Conservation (phyloP, 1,140 invertebrate genomes). For the Caligus rogercresseyi region DNA sequence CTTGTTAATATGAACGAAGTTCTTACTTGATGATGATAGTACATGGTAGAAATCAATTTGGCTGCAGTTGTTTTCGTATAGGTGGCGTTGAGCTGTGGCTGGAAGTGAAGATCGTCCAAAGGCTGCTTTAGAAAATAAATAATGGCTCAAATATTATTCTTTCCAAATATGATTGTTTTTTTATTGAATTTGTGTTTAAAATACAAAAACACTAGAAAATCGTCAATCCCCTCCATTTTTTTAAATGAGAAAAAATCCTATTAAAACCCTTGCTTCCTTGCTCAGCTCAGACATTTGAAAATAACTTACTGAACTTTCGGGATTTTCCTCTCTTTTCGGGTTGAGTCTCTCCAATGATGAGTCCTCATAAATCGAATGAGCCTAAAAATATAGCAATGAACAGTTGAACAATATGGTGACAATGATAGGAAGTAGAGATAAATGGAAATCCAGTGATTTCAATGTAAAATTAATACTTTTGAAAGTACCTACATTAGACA, state of each 20-base stretch:
- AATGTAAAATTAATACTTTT: too few relatives aligned
- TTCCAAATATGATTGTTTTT: neutral
- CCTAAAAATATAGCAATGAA: too few relatives aligned
- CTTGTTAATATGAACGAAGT: neutral
- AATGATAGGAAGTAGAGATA: too few relatives aligned
- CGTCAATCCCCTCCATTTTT: neutral
- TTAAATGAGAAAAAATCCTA: neutral
- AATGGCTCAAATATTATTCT: neutral
- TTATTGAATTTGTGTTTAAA: neutral
- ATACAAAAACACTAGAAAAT: neutral
- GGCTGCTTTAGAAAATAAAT: neutral
- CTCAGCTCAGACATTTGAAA: too few relatives aligned
- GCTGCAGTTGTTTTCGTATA: slow-evolving; percentile 9
- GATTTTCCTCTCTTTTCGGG: neutral
- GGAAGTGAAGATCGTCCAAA: neutral
- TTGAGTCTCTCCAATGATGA: neutral
- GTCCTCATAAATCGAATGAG: neutral
- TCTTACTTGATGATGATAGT: slow-evolving; percentile 5
- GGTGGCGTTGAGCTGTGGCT: slow-evolving; percentile 5
- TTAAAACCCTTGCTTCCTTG: neutral
- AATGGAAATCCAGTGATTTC: neutral
- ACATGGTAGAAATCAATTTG: slow-evolving; percentile 7
- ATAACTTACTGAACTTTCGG: too few relatives aligned
- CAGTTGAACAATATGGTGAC: too few relatives aligned
- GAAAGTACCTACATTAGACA: too few relatives aligned